These are phyloP conservation scores for Eupithecia insigniata DNA, from an alignment of 2,888 invertebrate species.

Conservation along the genomic window DNA sequence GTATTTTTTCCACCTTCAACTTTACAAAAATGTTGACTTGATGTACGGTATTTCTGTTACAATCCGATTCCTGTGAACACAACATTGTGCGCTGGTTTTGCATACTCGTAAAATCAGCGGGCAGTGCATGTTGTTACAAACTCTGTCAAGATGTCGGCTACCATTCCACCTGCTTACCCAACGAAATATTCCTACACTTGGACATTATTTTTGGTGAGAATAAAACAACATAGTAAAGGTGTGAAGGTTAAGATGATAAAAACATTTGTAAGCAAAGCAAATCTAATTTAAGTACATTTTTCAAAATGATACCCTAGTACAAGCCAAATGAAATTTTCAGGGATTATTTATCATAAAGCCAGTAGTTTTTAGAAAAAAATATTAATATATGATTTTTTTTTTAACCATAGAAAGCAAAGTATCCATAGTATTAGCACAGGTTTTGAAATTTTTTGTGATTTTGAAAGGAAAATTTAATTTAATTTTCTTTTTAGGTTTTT, in stretches of 20 bases:
- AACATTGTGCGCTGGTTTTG: slow-evolving; percentile 40
- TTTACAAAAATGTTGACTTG: background rate
- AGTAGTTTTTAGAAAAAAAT: too few relatives aligned
- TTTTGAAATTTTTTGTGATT: too few relatives aligned
- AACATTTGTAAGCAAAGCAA: background rate
- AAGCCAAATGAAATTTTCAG: too few relatives aligned
- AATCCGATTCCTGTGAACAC: slow-evolving; percentile 18
- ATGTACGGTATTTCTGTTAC: background rate
- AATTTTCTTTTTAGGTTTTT: too few relatives aligned
- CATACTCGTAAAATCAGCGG: slow-evolving; percentile 39
- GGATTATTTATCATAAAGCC: too few relatives aligned
- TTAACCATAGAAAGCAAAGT: too few relatives aligned
- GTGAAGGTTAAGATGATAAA: background rate
- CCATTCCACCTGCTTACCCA: slow-evolving; percentile 16
- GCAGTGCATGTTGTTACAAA: slow-evolving; percentile 30
- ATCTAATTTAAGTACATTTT: too few relatives aligned
- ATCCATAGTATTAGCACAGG: too few relatives aligned
- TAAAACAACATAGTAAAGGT: background rate
- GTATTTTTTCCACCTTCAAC: too few relatives aligned
- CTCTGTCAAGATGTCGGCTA: slow-evolving; percentile 27
- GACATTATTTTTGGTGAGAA: background rate
- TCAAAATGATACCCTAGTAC: too few relatives aligned
- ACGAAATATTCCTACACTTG: background rate
- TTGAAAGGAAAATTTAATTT: too few relatives aligned
- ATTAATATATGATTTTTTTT: too few relatives aligned